phyloP scores from a whole-genome alignment of 1,140 invertebrate genomes.

The Contarinia nasturtii region DNA sequence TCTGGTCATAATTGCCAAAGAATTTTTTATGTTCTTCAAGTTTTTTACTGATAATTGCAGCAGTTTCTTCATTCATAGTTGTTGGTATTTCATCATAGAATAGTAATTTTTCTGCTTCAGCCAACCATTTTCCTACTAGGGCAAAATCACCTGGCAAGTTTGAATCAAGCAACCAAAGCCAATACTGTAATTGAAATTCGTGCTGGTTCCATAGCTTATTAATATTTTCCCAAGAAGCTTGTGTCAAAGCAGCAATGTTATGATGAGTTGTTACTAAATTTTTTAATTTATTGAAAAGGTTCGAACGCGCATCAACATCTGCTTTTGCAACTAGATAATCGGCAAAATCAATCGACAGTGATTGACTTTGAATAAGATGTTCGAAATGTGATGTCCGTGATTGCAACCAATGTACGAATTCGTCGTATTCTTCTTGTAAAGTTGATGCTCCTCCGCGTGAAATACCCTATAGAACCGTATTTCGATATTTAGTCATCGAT shows the following conservation, averaged over 20 bases:
- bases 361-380: slow-evolving; percentile 36
- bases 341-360: slow-evolving; percentile 40
- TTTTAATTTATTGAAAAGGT: slow-evolving; percentile 49
- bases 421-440: slow-evolving; percentile 61
- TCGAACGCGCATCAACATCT: slow-evolving; percentile 47
- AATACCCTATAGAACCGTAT: slow-evolving; percentile 31
- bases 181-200: slow-evolving; percentile 54
- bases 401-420: slow-evolving; percentile 59
- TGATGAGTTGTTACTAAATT: slow-evolving; percentile 51
- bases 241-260: slow-evolving; percentile 55
- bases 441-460: slow-evolving; percentile 47
- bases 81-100: slow-evolving; percentile 63
- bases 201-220: slow-evolving; percentile 57
- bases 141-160: slow-evolving; percentile 66
- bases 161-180: slow-evolving; percentile 72
- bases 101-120: slow-evolving; percentile 65
- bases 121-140: slow-evolving; percentile 73
- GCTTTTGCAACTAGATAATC: slow-evolving; percentile 50
- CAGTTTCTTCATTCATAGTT: slow-evolving; percentile 68
- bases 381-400: slow-evolving; percentile 45
- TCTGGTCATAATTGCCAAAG: slow-evolving; percentile 60
- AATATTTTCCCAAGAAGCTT: slow-evolving; percentile 60
- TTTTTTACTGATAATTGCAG: slow-evolving; percentile 66
- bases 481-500: too few species aligned
- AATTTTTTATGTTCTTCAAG: slow-evolving; percentile 78